Evolutionary conservation across 2,888 invertebrate species (phyloP).

Genomic region (Drosophila quinaria): DNA sequence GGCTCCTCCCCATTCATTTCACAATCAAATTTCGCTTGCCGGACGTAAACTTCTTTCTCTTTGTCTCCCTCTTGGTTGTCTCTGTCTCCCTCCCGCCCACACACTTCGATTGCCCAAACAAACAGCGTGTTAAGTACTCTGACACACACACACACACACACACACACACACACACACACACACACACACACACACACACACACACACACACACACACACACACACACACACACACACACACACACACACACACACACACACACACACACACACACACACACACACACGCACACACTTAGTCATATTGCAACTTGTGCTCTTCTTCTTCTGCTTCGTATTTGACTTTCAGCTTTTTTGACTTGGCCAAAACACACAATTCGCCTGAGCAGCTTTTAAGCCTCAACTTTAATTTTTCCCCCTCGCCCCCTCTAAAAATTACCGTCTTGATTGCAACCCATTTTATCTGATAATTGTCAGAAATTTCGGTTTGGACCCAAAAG

Average conservation of each 20-base stretch:
- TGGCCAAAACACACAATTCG: constrained; percentile 17
- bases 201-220: constrained; percentile 19
- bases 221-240: constrained; percentile 21
- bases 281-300: constrained; percentile 13
- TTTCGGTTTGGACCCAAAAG: constrained; percentile 11
- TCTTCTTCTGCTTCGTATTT: constrained; percentile 21
- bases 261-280: constrained; percentile 21
- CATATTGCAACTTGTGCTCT: constrained; percentile 27
- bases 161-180: constrained; percentile 26
- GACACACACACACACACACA: constrained; percentile 18
- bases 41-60: constrained; percentile 8
- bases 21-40: constrained; percentile 68
- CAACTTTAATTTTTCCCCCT: background rate
- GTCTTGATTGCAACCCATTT: constrained; percentile 13
- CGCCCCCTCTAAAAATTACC: background rate
- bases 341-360: constrained; percentile 38
- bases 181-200: constrained; percentile 19
- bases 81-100: no score
- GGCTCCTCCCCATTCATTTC: constrained; percentile 28
- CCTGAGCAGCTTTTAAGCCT: constrained; percentile 18
- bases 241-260: constrained; percentile 22
- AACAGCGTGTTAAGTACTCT: constrained; percentile 68
- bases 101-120: constrained; percentile 37
- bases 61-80: background rate
- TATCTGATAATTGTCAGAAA: constrained; percentile 10